Evolutionary conservation across 2,797 vertebrate species (phyloP).

Genomic region (Petrocephalus schoutedeni): DNA sequence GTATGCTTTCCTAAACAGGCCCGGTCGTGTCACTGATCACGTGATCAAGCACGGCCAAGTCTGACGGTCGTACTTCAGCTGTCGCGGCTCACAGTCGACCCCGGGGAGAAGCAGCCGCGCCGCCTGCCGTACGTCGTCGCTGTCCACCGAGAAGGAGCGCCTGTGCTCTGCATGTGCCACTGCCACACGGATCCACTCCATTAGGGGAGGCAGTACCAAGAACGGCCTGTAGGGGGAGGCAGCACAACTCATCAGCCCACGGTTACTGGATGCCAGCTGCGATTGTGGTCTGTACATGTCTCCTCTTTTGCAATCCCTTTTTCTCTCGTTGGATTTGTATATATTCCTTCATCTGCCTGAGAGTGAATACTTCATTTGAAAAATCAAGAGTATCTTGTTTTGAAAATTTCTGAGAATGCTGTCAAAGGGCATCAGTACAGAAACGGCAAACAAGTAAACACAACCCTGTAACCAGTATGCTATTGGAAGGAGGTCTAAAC

Average conservation of each 20-base stretch:
- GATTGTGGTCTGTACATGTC: neutral
- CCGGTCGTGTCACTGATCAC: neutral
- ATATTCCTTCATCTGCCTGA: neutral
- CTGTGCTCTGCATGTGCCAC: constrained; percentile 70
- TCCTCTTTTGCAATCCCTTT: neutral
- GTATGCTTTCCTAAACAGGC: neutral
- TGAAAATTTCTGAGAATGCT: neutral
- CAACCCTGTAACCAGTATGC: neutral
- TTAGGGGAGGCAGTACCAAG: constrained; percentile 67
- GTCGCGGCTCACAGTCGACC: constrained; percentile 71
- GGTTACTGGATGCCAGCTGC: neutral
- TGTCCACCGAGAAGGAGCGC: constrained; percentile 70
- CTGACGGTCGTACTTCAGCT: constrained; percentile 60
- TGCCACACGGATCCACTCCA: constrained; percentile 75
- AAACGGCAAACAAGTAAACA: neutral
- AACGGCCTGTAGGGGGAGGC: constrained; percentile 58
- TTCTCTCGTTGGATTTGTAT: neutral
- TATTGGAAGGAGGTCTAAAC: neutral
- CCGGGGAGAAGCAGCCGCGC: constrained; percentile 70
- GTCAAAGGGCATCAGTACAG: neutral
- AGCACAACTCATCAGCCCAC: neutral
- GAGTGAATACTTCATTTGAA: neutral
- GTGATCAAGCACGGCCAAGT: neutral
- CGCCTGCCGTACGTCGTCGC: constrained; percentile 70
- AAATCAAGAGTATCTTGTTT: neutral